Evolutionary conservation across 2,888 invertebrate genomes (phyloP).

Genomic region (Bugulina stolonifera): DNA sequence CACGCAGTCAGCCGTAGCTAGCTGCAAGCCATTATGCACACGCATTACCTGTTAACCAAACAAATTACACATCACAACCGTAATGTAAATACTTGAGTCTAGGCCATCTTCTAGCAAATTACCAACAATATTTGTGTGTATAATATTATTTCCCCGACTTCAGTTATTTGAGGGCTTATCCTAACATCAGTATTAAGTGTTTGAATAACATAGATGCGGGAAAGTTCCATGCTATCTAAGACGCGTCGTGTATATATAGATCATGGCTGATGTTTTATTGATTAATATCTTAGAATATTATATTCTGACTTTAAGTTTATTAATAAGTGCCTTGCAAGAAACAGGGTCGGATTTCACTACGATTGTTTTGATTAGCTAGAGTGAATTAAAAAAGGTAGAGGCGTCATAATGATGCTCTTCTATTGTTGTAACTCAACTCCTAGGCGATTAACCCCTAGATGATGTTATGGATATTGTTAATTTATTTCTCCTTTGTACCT

Average conservation of each 20-base stretch:
- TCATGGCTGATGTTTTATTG: neutral
- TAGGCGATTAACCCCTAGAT: neutral
- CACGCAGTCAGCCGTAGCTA: no score
- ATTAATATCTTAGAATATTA: neutral
- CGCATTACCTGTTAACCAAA: neutral
- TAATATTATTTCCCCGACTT: neutral
- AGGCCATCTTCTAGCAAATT: no score
- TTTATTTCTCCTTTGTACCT: neutral
- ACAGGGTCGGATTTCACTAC: neutral
- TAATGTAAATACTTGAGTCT: neutral
- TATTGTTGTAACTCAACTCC: conserved; percentile 17
- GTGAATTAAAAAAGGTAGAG: neutral
- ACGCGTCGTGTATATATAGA: neutral
- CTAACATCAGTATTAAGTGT: neutral
- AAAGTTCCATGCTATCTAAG: neutral
- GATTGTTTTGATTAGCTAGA: neutral
- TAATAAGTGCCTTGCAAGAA: neutral
- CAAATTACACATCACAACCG: neutral
- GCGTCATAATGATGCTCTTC: conserved; percentile 16
- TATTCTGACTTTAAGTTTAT: neutral
- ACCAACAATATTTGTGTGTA: neutral
- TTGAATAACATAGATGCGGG: neutral
- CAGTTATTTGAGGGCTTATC: neutral
- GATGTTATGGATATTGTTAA: neutral
- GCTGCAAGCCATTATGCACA: neutral